phyloP scores from a whole-genome alignment of 2,797 vertebrate genomes.

The Semotilus atromaculatus region DNA sequence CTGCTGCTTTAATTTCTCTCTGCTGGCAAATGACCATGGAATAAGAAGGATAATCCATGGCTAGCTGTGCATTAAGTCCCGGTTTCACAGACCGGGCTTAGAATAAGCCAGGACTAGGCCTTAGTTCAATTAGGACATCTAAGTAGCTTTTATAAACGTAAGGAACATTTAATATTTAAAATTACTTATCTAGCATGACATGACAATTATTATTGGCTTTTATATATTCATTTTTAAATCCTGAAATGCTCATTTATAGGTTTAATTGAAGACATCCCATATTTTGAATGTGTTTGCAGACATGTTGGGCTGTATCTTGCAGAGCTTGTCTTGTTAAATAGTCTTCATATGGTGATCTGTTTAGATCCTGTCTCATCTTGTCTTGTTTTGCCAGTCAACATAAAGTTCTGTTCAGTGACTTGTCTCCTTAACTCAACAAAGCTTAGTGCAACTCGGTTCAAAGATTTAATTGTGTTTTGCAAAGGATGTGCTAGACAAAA shows the following conservation, averaged over 20 bases:
- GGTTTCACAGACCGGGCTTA: no score
- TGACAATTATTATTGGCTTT: not conserved
- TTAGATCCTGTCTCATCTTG: conserved; percentile 37
- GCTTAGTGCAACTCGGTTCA: conserved; percentile 57
- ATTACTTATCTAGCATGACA: not conserved
- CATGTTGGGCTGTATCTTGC: not conserved
- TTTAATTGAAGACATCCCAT: not conserved
- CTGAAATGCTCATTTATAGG: not conserved
- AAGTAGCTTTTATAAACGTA: no score
- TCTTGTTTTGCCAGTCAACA: conserved; percentile 52
- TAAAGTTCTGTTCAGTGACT: conserved; percentile 57
- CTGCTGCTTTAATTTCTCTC: not conserved
- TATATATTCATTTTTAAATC: not conserved
- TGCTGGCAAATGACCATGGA: not conserved
- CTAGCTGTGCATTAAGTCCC: not conserved
- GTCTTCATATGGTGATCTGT: conserved; percentile 21
- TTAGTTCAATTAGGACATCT: no score
- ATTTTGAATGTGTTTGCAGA: not conserved
- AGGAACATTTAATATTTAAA: not conserved
- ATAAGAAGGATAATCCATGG: not conserved
- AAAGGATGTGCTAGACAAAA: conserved; percentile 62
- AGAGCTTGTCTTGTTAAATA: conserved; percentile 18
- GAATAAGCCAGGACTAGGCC: no score
- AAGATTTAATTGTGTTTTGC: conserved; percentile 64
- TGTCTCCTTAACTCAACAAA: conserved; percentile 58